A percentile compares a stretch with the other conserved stretches of the same genome.
These are phyloP conservation scores for Drosophila atroscutellata DNA, from an alignment of 2,888 invertebrate genomes.

Conservation along the genomic window DNA sequence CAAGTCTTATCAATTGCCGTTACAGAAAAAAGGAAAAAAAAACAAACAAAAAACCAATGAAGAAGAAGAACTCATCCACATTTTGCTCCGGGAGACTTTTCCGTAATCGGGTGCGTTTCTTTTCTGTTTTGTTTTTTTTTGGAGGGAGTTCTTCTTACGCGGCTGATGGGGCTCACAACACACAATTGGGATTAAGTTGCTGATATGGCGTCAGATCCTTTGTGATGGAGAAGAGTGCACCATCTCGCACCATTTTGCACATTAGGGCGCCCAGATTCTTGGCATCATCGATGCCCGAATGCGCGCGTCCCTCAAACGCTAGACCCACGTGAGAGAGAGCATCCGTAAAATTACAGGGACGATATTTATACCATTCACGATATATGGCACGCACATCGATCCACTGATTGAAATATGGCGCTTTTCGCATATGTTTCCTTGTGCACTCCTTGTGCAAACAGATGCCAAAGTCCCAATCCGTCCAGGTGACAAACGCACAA, in stretches of 20 bases:
- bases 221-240: constrained; percentile 86
- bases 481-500: constrained; percentile 87
- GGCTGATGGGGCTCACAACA: constrained; percentile 62
- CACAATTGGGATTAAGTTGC: constrained; percentile 82
- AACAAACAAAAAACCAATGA: constrained; percentile 18
- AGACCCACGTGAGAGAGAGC: constrained; percentile 87
- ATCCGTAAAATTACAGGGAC: constrained; percentile 85
- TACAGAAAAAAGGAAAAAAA: constrained; percentile 29
- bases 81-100: not conserved
- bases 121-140: constrained; percentile 33
- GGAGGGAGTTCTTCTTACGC: constrained; percentile 55
- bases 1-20: constrained; percentile 79
- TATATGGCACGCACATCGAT: constrained; percentile 87
- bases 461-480: constrained; percentile 88
- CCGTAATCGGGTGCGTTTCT: constrained; percentile 51
- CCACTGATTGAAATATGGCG: constrained; percentile 87
- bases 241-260: constrained; percentile 87
- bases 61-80: constrained; percentile 25
- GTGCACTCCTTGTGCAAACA: constrained; percentile 87
- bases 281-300: constrained; percentile 88
- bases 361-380: constrained; percentile 86
- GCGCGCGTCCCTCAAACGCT: constrained; percentile 87
- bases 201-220: constrained; percentile 84
- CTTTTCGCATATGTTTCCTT: constrained; percentile 86
- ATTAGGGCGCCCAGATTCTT: constrained; percentile 87